Percentiles rank a stretch among this genome's conserved stretches.
These are phyloP conservation scores for Drosophila pegasa DNA, from an alignment of 2,888 invertebrate species.

Conservation along the genomic window DNA sequence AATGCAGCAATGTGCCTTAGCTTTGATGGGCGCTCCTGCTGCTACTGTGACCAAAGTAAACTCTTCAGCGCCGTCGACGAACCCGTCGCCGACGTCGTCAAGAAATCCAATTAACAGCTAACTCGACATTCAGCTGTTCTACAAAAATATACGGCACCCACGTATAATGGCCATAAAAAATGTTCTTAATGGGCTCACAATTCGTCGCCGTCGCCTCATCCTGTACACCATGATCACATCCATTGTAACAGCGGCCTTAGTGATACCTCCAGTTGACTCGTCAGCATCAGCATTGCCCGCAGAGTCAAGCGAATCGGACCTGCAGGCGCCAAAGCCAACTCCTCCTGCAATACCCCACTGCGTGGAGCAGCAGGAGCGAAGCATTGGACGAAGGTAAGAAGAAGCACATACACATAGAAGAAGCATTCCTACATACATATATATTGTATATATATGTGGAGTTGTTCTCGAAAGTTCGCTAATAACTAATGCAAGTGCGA, in stretches of 20 bases:
- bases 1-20: slow-evolving; percentile 76
- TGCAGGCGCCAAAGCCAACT: slow-evolving; percentile 52
- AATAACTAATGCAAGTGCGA: slow-evolving; percentile 2
- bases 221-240: slow-evolving; percentile 79
- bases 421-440: slow-evolving; percentile 4
- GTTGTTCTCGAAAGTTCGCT: slow-evolving; percentile 34
- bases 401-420: slow-evolving; percentile 4
- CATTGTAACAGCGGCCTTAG: slow-evolving; percentile 71
- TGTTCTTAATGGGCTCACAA: slow-evolving; percentile 67
- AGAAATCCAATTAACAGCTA: slow-evolving; percentile 62
- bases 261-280: slow-evolving; percentile 38
- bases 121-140: slow-evolving; percentile 42
- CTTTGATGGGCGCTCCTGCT: slow-evolving; percentile 73
- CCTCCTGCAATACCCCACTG: slow-evolving; percentile 78
- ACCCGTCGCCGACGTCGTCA: slow-evolving; percentile 43
- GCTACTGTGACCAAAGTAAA: slow-evolving; percentile 48
- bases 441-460: background rate
- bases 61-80: slow-evolving; percentile 24
- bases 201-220: slow-evolving; percentile 61
- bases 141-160: slow-evolving; percentile 33
- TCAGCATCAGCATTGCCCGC: slow-evolving; percentile 31
- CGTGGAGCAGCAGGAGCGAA: slow-evolving; percentile 79
- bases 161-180: slow-evolving; percentile 74
- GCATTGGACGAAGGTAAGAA: slow-evolving; percentile 82
- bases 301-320: slow-evolving; percentile 37